Percentiles rank a stretch among this genome's conserved stretches.
Evolutionary conservation across 2,888 invertebrate species (phyloP).

Genomic region (Orgyia antiqua): DNA sequence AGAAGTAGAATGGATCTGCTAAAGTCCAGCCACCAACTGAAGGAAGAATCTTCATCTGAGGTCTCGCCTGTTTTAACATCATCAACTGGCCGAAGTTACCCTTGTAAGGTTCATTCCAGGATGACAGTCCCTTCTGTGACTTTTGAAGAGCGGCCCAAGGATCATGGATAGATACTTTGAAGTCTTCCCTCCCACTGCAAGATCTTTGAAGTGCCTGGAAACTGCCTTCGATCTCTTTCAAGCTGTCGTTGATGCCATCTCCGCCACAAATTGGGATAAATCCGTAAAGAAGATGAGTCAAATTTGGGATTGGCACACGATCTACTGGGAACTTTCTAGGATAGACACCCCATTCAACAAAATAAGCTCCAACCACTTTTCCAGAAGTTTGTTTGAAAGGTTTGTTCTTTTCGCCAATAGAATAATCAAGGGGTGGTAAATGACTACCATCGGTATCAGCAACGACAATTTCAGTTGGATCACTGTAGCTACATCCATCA

Average conservation of each 20-base stretch:
- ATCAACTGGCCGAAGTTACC: conserved; percentile 71
- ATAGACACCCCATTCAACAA: conserved; percentile 73
- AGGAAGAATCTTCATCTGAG: conserved; percentile 65
- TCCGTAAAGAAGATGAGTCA: conserved; percentile 67
- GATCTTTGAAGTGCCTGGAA: conserved; percentile 70
- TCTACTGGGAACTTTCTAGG: conserved; percentile 70
- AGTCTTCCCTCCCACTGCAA: conserved; percentile 69
- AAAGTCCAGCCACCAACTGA: conserved; percentile 71
- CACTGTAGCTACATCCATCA: conserved; percentile 63
- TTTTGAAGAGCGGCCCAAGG: conserved; percentile 73
- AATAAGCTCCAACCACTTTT: conserved; percentile 67
- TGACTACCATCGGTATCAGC: conserved; percentile 74
- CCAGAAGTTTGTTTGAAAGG: conserved; percentile 70
- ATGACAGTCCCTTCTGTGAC: conserved; percentile 64
- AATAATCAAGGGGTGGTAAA: conserved; percentile 58
- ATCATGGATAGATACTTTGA: conserved; percentile 69
- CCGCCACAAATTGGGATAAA: conserved; percentile 73
- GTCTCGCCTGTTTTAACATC: conserved; percentile 67
- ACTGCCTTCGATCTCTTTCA: conserved; percentile 71
- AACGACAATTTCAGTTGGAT: conserved; percentile 61
- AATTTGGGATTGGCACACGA: conserved; percentile 59
- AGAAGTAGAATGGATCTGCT: conserved; percentile 71
- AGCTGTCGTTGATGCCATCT: conserved; percentile 71
- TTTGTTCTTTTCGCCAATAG: conserved; percentile 62
- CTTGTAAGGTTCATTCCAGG: conserved; percentile 73